Evolutionary conservation across 2,888 invertebrate species (phyloP).

Genomic region (Cistogaster globosa): DNA sequence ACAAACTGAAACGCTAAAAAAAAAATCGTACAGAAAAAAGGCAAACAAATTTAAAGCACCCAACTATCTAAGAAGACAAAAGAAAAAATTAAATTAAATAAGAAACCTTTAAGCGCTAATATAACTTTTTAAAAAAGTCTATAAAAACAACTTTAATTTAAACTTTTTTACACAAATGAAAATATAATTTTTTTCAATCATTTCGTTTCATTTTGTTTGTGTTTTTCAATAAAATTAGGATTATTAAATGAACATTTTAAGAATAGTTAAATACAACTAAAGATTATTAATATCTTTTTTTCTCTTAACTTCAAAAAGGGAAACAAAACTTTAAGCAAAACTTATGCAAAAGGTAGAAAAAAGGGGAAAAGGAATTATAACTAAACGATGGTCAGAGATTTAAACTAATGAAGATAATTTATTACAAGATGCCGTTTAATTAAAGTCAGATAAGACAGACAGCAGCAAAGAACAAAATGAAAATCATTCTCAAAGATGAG

Average conservation of each 20-base stretch:
- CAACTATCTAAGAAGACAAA: not conserved
- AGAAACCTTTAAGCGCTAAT: no score
- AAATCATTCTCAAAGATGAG: conserved; percentile 35
- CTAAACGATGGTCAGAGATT: conserved; percentile 74
- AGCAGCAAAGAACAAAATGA: conserved; percentile 69
- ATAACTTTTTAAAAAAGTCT: no score
- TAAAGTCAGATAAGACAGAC: conserved; percentile 81
- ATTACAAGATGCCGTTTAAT: conserved; percentile 83
- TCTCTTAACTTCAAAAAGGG: conserved; percentile 3
- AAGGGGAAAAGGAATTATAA: conserved; percentile 48
- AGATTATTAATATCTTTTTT: conserved; percentile 38
- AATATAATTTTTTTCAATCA: no score
- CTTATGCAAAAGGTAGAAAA: conserved; percentile 1
- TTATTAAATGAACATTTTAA: conserved; percentile 54
- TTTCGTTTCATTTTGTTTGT: conserved; percentile 5
- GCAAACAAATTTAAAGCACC: not conserved
- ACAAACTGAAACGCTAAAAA: conserved; percentile 16
- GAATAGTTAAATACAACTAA: conserved; percentile 35
- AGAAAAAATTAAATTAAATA: not conserved
- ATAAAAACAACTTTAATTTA: not conserved
- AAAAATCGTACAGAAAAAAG: conserved; percentile 4
- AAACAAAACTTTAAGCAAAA: conserved; percentile 1
- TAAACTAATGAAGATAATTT: conserved; percentile 83
- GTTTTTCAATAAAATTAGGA: conserved; percentile 28
- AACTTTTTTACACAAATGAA: conserved; percentile 52